These are phyloP conservation scores for Amphiprion percula DNA, from an alignment of 2,113 vertebrate genomes.

Conservation along the genomic window DNA sequence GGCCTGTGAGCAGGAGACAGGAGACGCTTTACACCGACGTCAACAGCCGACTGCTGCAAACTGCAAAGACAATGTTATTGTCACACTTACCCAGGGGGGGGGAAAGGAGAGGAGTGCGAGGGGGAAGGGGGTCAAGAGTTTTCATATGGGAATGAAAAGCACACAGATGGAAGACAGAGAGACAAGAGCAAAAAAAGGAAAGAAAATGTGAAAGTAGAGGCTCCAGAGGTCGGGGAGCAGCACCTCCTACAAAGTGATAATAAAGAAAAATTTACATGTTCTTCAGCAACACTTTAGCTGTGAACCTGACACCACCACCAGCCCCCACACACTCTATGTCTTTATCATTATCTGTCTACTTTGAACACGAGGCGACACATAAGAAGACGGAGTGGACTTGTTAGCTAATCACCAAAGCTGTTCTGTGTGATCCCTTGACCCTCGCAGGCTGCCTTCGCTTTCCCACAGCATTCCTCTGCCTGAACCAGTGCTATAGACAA, in stretches of 20 bases:
- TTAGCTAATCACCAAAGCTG: constrained; percentile 38
- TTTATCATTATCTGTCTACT: constrained; percentile 12
- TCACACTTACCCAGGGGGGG: constrained; percentile 17
- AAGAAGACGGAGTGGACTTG: constrained; percentile 31
- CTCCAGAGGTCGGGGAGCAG: neutral
- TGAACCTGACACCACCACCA: constrained; percentile 29
- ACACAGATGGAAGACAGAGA: constrained; percentile 57
- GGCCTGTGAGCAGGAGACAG: constrained; percentile 21
- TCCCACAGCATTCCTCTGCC: constrained; percentile 42
- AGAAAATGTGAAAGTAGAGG: constrained; percentile 12
- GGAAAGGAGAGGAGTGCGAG: neutral
- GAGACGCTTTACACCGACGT: constrained; percentile 16
- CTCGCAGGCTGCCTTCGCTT: constrained; percentile 3
- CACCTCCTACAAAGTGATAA: neutral
- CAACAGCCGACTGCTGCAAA: constrained; percentile 37
- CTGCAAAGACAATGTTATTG: constrained; percentile 41
- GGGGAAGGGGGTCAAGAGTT: constrained; percentile 38
- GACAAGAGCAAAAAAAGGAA: constrained; percentile 5
- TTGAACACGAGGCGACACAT: constrained; percentile 21
- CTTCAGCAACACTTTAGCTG: constrained; percentile 10
- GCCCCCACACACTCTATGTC: neutral
- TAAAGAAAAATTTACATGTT: constrained; percentile 2
- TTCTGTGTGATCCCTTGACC: constrained; percentile 43
- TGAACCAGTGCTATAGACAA: neutral
- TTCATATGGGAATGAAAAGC: constrained; percentile 56